Base-by-base conservation (phyloP, 2,797 vertebrate species). In the Coregonus suidteri region DNA sequence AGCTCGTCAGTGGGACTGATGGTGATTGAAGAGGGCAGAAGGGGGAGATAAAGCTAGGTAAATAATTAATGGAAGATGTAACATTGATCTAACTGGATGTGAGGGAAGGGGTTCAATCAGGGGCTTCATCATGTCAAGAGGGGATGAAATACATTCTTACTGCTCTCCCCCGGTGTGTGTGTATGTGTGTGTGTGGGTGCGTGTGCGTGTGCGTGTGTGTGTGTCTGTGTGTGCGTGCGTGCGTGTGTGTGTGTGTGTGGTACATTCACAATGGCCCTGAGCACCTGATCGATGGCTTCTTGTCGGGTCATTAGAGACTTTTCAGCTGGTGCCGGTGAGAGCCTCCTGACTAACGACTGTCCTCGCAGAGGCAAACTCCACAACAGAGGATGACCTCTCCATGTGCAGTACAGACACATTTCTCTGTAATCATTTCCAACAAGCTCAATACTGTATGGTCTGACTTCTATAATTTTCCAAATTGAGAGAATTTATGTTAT, bases 61-160 rank as follows among this genome's bases (percentile, higher is more conserved):
- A 41, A 75, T 79, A 79, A 79, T 79, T 71, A 79, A 79, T 79
- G 68, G 41, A 1, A 53, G 73, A 66, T 51, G 68, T 75, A 71
- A 37, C 78, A 75, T 74, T 72, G 68, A 75, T 79, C 74, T 75
- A 71, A 75, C 54, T n/a, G 41, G 74, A 72, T 72, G 78, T 35
- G 69, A 75, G 78, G 6, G 68, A 71, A 62, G 47, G 7, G 56
- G 35, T 47, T 71, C 59, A 41, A 54, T 41, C 52, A 69, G 37
- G 73, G 66, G 73, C 67, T 51, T 34, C 65, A 71, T 69, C 35
- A 52, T 70, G 73, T 51, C 1, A 6, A 16, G 74, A 68, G 20
- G 30, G 47, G 30, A 37, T 64, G 5, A 68, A 68, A 13, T 1
- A 67, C 37, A 66, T 66, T 31, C 74, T 75, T 37, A 53, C 41